Conservation (phyloP, 2,797 vertebrate species). For the Esox masquinongy region DNA sequence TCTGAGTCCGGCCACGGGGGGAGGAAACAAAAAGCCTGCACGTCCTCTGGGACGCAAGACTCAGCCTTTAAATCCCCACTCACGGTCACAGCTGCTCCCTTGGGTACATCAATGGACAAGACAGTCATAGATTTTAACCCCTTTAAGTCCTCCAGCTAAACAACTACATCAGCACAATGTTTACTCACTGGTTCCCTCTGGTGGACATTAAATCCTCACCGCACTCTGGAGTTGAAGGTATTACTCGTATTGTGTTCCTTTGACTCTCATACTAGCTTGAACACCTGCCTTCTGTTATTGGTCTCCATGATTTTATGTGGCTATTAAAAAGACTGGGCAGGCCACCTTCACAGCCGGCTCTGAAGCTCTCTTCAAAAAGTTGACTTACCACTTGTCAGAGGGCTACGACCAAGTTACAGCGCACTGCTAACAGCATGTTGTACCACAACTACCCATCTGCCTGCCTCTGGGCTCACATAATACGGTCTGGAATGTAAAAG, state of each 20-base stretch:
- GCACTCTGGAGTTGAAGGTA: background rate
- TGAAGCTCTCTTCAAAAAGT: background rate
- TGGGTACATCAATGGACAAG: background rate
- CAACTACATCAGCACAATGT: background rate
- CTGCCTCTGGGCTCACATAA: background rate
- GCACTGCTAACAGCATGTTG: background rate
- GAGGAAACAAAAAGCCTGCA: no score
- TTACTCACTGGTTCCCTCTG: constrained; percentile 46
- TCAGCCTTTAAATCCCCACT: no score
- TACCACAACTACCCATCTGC: background rate
- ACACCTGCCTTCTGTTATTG: background rate
- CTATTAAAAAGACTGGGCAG: background rate
- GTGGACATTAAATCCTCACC: constrained; percentile 36
- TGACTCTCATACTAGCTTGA: background rate
- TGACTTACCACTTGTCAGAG: background rate
- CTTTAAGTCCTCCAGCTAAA: background rate
- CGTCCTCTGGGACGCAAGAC: no score
- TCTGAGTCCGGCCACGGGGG: no score
- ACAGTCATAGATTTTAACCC: background rate
- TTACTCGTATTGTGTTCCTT: background rate
- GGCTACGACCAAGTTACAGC: background rate
- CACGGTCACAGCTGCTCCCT: no score
- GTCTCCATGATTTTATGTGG: background rate
- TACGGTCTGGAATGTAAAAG: background rate
- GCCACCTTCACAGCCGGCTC: background rate